Percentiles rank a stretch among this genome's conserved stretches.
phyloP scores from a whole-genome alignment of 2,888 invertebrate species.

The Hermaeophaga mercurialis region DNA sequence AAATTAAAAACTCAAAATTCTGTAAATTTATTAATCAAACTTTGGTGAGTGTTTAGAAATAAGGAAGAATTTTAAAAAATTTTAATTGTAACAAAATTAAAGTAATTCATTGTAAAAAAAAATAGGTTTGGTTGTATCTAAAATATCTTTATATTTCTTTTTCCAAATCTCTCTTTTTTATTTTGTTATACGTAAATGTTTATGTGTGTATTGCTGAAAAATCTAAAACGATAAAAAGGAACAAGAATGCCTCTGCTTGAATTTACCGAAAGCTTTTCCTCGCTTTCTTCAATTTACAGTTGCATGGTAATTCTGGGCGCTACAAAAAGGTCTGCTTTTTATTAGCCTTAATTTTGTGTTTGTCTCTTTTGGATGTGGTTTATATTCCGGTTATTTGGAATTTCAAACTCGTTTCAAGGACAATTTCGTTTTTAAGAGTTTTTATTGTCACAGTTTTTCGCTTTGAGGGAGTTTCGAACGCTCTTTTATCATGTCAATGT shows the following conservation, averaged over 20 bases:
- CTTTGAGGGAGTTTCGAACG: background rate
- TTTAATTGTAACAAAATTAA: too few species aligned
- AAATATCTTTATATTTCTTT: too few species aligned
- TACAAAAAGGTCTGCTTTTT: conserved; percentile 27
- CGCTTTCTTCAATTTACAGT: conserved; percentile 13
- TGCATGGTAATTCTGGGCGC: conserved; percentile 34
- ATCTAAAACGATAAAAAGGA: conserved; percentile 5
- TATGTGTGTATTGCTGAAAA: background rate
- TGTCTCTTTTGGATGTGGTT: conserved; percentile 18
- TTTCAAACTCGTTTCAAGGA: conserved; percentile 15
- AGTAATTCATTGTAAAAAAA: too few species aligned
- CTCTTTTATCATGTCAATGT: too few species aligned
- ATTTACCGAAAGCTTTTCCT: conserved; percentile 1
- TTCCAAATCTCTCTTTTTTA: too few species aligned
- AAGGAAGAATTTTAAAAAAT: too few species aligned
- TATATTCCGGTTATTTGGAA: conserved; percentile 20
- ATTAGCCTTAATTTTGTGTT: conserved; percentile 29
- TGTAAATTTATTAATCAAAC: too few species aligned
- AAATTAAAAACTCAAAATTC: too few species aligned
- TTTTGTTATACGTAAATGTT: too few species aligned
- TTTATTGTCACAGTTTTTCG: background rate
- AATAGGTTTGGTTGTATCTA: too few species aligned
- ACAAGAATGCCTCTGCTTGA: background rate
- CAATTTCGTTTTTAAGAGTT: conserved; percentile 1
- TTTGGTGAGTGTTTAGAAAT: too few species aligned